phyloP scores from a whole-genome alignment of 23 tunicate species.

The Pegea sp. region DNA sequence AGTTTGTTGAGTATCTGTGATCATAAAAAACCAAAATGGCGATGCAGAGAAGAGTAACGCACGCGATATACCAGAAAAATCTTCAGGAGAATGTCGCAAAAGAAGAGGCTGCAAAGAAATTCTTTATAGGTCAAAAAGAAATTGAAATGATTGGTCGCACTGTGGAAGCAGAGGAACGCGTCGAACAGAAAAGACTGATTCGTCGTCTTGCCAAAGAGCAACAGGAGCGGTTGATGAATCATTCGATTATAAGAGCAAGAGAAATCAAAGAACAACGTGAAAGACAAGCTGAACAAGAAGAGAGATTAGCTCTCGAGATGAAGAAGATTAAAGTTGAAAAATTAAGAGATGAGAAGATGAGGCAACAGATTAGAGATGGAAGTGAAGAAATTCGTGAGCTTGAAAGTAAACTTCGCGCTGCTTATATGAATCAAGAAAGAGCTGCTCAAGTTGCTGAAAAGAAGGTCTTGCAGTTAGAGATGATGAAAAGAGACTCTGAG shows the following conservation, averaged over 20 bases:
- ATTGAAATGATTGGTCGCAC: too few species aligned
- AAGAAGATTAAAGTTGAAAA: constrained; percentile 45
- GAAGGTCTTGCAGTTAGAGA: constrained; percentile 44
- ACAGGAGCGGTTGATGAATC: constrained; percentile 85
- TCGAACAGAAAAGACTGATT: too few species aligned
- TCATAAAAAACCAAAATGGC: too few species aligned
- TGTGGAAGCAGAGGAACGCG: too few species aligned
- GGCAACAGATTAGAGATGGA: constrained; percentile 72
- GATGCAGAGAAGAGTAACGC: too few species aligned
- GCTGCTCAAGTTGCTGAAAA: constrained; percentile 86
- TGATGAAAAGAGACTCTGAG: constrained; percentile 47
- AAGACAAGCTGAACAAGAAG: constrained; percentile 59
- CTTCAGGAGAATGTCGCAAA: too few species aligned
- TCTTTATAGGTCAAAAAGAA: too few species aligned
- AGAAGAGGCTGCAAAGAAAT: too few species aligned
- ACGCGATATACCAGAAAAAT: too few species aligned
- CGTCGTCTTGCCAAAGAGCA: too few species aligned
- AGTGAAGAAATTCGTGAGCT: constrained; percentile 71
- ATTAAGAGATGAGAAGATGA: constrained; percentile 83
- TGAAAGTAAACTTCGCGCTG: constrained; percentile 70
- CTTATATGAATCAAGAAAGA: constrained; percentile 78
- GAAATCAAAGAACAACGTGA: constrained; percentile 63
- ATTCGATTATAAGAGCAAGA: constrained; percentile 62
- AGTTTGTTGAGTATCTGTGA: too few species aligned
- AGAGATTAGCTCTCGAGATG: constrained; percentile 37